Evolutionary conservation across 35 echinoderm and acorn worm species (phyloP), one percentile per base, ranked within the genome.

Genomic region (Diadema setosum): DNA sequence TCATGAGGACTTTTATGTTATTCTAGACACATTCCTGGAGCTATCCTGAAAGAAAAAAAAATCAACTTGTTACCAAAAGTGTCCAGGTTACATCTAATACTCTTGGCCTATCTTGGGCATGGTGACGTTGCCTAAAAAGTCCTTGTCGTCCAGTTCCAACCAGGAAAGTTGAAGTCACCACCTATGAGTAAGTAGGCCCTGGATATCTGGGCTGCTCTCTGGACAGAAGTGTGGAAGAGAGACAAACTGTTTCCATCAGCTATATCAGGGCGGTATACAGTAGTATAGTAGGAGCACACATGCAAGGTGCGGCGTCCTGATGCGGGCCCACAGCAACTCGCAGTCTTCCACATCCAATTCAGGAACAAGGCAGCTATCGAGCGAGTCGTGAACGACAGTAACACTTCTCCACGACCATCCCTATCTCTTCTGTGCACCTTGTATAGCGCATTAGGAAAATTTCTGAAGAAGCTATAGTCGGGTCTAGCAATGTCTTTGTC

Each of bases 141-240:
- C 29, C 49, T 20, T 8, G 46, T 58, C 26, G 3, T 27, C 82
- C 82, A 84, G 42, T 84, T 59, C 17, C 41, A 48, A 59, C 40
- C 49, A 59, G 39, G 39, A 30, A 84, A 46, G 59, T 84, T 84
- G 30, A 84, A 84, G 45, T 84, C 82, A 34, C 82, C 82, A 34
- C 82, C 82, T 12, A 84, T 59, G 44, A 42, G 20, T 4, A 21
- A 14, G 29, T 61, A 31, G 44, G 32, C 11, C 14, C 49, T 59
- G 14, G 12, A 31, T 5, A 84, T 84, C 30, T 56, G 44, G 41
- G n/a, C 5, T 30, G 82, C 17, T 84, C 45, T 84, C 5, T 5
- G 16, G 9, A 42, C 29, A 37, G 40, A 20, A 33, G 45, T 27
- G 44, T 84, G n/a, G 14, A 84, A n/a, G 16, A 58, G 82, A 5